A percentile compares a stretch with the other conserved stretches of the same genome.
phyloP scores from a whole-genome alignment of 2,113 vertebrate species.

The Oreocharis arfaki region DNA sequence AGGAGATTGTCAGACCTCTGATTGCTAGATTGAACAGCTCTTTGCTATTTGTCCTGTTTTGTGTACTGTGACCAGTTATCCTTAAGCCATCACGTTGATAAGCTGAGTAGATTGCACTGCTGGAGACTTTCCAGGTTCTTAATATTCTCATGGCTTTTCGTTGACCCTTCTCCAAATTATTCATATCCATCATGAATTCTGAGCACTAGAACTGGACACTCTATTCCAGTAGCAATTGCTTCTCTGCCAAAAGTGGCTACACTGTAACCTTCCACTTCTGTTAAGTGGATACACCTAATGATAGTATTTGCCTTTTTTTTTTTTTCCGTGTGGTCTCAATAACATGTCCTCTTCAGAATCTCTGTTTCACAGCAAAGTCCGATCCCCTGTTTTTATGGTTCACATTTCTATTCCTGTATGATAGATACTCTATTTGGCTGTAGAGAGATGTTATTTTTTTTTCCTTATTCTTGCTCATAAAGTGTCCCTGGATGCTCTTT shows the following conservation, averaged over 20 bases:
- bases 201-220: neutral
- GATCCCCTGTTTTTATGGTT: neutral
- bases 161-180: conserved; percentile 48
- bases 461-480: neutral
- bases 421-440: neutral
- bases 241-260: neutral
- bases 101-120: conserved; percentile 24
- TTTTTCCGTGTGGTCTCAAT: neutral
- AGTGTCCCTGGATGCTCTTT: neutral
- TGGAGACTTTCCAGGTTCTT: conserved; percentile 46
- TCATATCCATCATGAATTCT: conserved; percentile 33
- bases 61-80: neutral
- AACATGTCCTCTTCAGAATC: neutral
- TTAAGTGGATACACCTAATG: neutral
- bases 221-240: conserved; percentile 12
- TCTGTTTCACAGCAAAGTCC: neutral
- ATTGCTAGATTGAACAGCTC: neutral
- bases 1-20: neutral
- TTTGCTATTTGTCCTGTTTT: conserved; percentile 12
- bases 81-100: neutral
- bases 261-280: neutral
- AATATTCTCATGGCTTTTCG: conserved; percentile 54
- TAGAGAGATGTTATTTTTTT: neutral
- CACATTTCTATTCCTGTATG: neutral
- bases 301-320: neutral